phyloP scores from a whole-genome alignment of 2,888 invertebrate genomes.

The Spilarctia lutea region DNA sequence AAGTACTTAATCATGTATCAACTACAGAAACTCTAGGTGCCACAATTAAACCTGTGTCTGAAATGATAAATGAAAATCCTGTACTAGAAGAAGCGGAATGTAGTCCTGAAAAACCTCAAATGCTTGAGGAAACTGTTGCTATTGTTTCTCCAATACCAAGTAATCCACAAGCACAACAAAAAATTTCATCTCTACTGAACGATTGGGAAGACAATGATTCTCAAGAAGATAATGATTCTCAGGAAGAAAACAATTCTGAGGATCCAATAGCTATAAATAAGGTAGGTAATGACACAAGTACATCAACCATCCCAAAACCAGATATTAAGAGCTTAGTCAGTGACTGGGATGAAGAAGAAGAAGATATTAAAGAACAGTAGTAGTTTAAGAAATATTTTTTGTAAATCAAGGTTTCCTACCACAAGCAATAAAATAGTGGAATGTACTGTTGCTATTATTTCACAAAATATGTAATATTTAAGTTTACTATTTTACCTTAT shows the following conservation, averaged over 20 bases:
- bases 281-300: conserved; percentile 26
- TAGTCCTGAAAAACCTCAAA: conserved; percentile 37
- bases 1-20: conserved; percentile 73
- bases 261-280: conserved; percentile 37
- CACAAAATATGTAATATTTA: conserved; percentile 12
- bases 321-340: conserved; percentile 81
- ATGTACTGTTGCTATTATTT: conserved; percentile 10
- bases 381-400: conserved; percentile 4
- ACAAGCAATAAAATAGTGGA: neutral
- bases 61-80: conserved; percentile 56
- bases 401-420: neutral
- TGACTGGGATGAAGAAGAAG: conserved; percentile 84
- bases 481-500: conserved; percentile 4
- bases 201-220: conserved; percentile 85
- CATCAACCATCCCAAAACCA: conserved; percentile 55
- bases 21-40: conserved; percentile 29
- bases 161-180: conserved; percentile 57
- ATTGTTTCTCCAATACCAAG: conserved; percentile 21
- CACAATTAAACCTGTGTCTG: conserved; percentile 17
- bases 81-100: conserved; percentile 51
- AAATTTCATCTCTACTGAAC: conserved; percentile 78
- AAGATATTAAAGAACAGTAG: conserved; percentile 58
- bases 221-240: conserved; percentile 82
- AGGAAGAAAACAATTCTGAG: conserved; percentile 59
- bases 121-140: neutral